These are phyloP conservation scores for Colius striatus DNA, from an alignment of 2,113 vertebrate genomes.

Conservation along the genomic window DNA sequence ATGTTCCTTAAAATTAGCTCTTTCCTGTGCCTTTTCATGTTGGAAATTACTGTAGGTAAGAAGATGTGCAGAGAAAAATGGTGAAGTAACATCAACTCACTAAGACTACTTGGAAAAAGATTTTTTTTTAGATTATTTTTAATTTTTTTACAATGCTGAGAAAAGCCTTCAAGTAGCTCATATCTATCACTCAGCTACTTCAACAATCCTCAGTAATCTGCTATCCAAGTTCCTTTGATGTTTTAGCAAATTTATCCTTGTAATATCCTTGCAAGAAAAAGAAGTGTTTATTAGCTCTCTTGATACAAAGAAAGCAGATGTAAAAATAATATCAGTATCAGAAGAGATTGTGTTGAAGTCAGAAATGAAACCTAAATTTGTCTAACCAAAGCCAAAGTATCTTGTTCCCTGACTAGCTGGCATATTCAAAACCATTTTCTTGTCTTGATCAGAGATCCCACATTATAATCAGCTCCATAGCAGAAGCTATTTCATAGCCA, in stretches of 20 bases:
- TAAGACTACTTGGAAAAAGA: background rate
- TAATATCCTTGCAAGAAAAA: background rate
- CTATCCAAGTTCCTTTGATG: background rate
- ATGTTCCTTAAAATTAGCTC: background rate
- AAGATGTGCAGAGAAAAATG: background rate
- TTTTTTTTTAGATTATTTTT: background rate
- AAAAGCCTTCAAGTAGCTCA: background rate
- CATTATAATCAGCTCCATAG: background rate
- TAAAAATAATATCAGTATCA: background rate
- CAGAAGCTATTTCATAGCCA: background rate
- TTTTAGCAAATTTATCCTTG: background rate
- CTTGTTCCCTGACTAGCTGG: background rate
- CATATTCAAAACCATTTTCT: background rate
- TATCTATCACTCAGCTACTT: background rate
- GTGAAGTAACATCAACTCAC: background rate
- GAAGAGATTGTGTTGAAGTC: background rate
- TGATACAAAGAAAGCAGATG: background rate
- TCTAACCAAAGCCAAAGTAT: background rate
- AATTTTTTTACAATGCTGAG: background rate
- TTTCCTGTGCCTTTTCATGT: background rate
- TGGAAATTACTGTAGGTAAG: background rate
- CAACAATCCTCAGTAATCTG: background rate
- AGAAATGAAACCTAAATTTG: background rate
- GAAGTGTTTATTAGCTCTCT: background rate
- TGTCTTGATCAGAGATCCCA: background rate